A percentile compares a stretch with the other conserved stretches of the same genome.
Evolutionary conservation across 1,140 invertebrate genomes (phyloP).

Genomic region (Apolygus lucorum): DNA sequence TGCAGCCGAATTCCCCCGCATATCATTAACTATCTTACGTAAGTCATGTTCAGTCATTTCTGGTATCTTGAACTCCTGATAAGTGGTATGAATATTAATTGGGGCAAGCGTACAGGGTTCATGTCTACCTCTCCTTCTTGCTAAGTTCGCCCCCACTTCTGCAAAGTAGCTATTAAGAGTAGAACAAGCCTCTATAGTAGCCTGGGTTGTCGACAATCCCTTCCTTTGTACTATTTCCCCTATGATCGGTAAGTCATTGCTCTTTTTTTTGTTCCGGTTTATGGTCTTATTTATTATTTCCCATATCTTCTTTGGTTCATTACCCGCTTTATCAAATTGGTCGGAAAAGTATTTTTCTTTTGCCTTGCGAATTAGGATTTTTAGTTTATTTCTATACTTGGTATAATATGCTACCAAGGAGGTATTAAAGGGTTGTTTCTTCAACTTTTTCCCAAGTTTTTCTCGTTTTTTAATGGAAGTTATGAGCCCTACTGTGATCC

Average conservation of each 20-base stretch:
- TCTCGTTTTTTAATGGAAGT: background rate
- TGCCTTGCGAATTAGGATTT: background rate
- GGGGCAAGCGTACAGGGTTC: too few species aligned
- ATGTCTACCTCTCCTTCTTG: background rate
- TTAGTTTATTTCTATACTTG: background rate
- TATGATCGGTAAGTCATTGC: background rate
- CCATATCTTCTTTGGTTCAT: background rate
- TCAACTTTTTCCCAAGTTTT: too few species aligned
- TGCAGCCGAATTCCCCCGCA: background rate
- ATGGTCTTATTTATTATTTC: background rate
- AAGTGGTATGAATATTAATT: background rate
- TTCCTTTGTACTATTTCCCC: too few species aligned
- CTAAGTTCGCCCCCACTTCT: background rate
- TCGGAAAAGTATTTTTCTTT: too few species aligned
- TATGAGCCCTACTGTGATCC: background rate
- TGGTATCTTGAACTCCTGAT: background rate
- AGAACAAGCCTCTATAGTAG: background rate
- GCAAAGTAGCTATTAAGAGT: background rate
- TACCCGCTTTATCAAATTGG: background rate
- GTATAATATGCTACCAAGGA: background rate
- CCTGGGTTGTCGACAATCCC: background rate
- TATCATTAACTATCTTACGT: background rate
- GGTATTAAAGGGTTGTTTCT: too few species aligned
- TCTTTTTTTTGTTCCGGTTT: background rate
- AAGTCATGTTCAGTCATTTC: background rate